Conservation (phyloP, 2,888 invertebrate genomes). For the Blera fallax region DNA sequence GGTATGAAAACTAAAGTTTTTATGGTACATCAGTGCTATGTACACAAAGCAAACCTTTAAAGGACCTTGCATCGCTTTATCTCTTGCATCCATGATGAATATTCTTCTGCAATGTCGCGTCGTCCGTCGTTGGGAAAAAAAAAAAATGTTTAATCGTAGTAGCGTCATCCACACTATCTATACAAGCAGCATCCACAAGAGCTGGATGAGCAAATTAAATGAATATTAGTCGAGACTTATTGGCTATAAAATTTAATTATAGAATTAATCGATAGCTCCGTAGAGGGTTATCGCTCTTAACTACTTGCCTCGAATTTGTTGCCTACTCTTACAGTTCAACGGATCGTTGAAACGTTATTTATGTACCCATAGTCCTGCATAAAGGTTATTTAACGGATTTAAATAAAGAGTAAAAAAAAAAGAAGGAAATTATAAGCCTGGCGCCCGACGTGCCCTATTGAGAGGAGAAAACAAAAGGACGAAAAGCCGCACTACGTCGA, state of each 20-base stretch:
- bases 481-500: neutral
- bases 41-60: neutral
- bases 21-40: neutral
- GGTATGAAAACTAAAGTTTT: neutral
- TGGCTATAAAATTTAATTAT: constrained; percentile 67
- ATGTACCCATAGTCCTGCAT: constrained; percentile 41
- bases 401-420: constrained; percentile 33
- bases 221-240: constrained; percentile 58
- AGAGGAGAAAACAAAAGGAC: constrained; percentile 15
- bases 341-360: constrained; percentile 64
- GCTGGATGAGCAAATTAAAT: constrained; percentile 44
- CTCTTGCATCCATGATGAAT: neutral
- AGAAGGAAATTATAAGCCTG: constrained; percentile 36
- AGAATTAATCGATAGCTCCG: constrained; percentile 59
- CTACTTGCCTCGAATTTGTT: neutral
- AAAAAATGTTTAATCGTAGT: neutral
- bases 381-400: constrained; percentile 58
- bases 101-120: neutral
- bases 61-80: neutral
- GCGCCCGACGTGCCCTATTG: constrained; percentile 2
- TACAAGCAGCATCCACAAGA: neutral
- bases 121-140: neutral
- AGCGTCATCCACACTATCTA: neutral
- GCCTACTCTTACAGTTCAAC: constrained; percentile 46
- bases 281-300: neutral